These are phyloP conservation scores for Halotydeus destructor DNA, from an alignment of 1,140 invertebrate species.

Conservation along the genomic window DNA sequence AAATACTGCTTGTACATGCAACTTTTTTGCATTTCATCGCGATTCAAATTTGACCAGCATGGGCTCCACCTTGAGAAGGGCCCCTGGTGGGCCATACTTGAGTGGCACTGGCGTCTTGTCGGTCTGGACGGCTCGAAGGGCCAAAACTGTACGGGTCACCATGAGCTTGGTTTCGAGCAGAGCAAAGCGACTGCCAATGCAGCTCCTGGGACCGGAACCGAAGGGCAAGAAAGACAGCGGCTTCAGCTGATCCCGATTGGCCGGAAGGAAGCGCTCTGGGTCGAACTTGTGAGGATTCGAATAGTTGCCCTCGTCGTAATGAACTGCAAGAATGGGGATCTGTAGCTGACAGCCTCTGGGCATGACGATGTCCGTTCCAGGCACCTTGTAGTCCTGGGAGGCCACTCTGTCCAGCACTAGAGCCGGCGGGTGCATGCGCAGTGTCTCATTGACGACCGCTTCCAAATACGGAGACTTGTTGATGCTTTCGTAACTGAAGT, in stretches of 20 bases:
- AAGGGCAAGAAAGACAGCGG: slow-evolving; percentile 46
- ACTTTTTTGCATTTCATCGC: no score
- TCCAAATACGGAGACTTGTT: slow-evolving; percentile 20
- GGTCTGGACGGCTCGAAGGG: no score
- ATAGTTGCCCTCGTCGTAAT: slow-evolving; percentile 16
- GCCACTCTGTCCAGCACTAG: background rate
- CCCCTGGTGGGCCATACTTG: no score
- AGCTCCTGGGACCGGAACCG: slow-evolving; percentile 47
- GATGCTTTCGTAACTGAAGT: background rate
- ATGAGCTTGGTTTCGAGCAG: slow-evolving; percentile 33
- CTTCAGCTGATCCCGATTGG: slow-evolving; percentile 22
- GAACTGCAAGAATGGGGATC: slow-evolving; percentile 17
- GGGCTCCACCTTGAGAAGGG: no score
- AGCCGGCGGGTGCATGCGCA: slow-evolving; percentile 22
- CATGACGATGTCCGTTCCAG: slow-evolving; percentile 15
- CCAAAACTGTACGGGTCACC: no score
- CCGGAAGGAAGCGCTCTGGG: slow-evolving; percentile 17
- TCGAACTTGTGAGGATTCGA: slow-evolving; percentile 18
- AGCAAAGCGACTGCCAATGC: slow-evolving; percentile 37
- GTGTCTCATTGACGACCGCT: slow-evolving; percentile 24
- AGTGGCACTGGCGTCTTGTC: no score
- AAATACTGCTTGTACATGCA: no score
- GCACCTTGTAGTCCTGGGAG: slow-evolving; percentile 5
- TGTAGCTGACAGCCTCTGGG: slow-evolving; percentile 14
- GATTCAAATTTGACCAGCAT: no score